These are phyloP conservation scores for Pachypeltis micranthus DNA, from an alignment of 1,140 invertebrate genomes.

Conservation along the genomic window DNA sequence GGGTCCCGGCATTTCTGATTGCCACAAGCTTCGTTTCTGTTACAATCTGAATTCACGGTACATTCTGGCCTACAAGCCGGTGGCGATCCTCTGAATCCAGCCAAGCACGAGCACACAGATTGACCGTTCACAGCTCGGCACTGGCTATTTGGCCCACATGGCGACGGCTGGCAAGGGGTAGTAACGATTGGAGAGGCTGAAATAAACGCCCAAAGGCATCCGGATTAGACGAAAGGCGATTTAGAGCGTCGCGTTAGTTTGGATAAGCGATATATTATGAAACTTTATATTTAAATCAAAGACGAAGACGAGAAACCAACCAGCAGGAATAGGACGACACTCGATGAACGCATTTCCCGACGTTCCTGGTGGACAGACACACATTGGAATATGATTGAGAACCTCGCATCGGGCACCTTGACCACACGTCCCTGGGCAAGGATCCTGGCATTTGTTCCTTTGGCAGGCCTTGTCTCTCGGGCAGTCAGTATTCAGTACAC, in stretches of 20 bases:
- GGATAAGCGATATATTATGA: neutral
- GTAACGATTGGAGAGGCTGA: slow-evolving; percentile 15
- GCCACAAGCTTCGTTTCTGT: slow-evolving; percentile 40
- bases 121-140: slow-evolving; percentile 44
- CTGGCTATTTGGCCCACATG: slow-evolving; percentile 48
- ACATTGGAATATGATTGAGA: slow-evolving; percentile 40
- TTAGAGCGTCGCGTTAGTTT: too few species aligned
- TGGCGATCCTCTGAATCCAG: slow-evolving; percentile 36
- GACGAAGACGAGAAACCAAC: slow-evolving; percentile 30
- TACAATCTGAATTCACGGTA: slow-evolving; percentile 41
- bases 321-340: slow-evolving; percentile 34
- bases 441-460: slow-evolving; percentile 59
- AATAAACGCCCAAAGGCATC: neutral
- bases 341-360: slow-evolving; percentile 39
- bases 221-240: neutral
- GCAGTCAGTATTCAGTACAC: slow-evolving; percentile 50
- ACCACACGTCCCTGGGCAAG: slow-evolving; percentile 59
- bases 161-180: slow-evolving; percentile 37
- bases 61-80: slow-evolving; percentile 43
- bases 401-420: slow-evolving; percentile 54
- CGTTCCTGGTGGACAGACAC: slow-evolving; percentile 36
- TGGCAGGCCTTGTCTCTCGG: slow-evolving; percentile 53
- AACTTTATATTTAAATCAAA: neutral
- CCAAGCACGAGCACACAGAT: slow-evolving; percentile 43
- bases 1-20: slow-evolving; percentile 44